A percentile compares a stretch with the other conserved stretches of the same genome.
These are phyloP conservation scores for Cyanoderma ruficeps DNA, from an alignment of 2,113 vertebrate genomes.

Conservation along the genomic window DNA sequence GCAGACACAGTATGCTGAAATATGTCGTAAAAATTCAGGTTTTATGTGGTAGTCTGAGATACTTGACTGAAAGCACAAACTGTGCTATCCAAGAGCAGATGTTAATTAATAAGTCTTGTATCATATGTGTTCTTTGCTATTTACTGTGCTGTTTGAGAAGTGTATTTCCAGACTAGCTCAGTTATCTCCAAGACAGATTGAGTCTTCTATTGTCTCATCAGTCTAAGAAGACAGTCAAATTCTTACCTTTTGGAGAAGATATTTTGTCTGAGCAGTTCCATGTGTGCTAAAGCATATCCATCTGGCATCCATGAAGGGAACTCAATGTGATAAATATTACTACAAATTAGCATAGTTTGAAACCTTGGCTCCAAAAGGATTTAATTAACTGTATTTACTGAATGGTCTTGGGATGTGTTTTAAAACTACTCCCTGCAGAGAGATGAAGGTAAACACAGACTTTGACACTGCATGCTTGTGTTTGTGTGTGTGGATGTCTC, in stretches of 20 bases:
- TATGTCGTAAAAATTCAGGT: background rate
- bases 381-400: slow-evolving; percentile 52
- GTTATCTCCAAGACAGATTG: background rate
- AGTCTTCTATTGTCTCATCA: slow-evolving; percentile 13
- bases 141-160: slow-evolving; percentile 1
- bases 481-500: background rate
- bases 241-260: slow-evolving; percentile 48
- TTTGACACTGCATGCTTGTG: background rate
- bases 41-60: background rate
- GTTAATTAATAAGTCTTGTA: slow-evolving; percentile 8
- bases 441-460: slow-evolving; percentile 25
- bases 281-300: slow-evolving; percentile 49
- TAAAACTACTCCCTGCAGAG: slow-evolving; percentile 19
- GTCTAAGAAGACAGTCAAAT: background rate
- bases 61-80: slow-evolving; percentile 12
- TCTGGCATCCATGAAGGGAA: slow-evolving; percentile 17
- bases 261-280: slow-evolving; percentile 52
- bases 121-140: background rate
- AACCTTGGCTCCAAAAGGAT: slow-evolving; percentile 6
- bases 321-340: slow-evolving; percentile 41
- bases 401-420: slow-evolving; percentile 31
- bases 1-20: slow-evolving; percentile 1
- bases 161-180: background rate
- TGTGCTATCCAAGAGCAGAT: background rate
- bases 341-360: slow-evolving; percentile 30